Conservation (phyloP, 2,888 invertebrate species). For the Megalurothrips usitatus region DNA sequence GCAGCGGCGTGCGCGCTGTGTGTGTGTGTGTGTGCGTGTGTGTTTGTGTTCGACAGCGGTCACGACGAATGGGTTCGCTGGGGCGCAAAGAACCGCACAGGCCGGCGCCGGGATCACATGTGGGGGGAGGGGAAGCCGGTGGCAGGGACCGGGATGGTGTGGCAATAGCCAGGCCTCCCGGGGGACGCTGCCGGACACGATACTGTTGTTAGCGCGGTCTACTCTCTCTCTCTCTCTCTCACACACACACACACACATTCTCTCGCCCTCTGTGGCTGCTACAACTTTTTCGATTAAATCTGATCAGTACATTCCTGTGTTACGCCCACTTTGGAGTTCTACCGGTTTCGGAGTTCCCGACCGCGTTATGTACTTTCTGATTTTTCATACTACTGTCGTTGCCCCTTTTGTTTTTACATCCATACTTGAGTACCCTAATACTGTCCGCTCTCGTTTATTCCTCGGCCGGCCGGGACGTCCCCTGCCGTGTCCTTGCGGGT, state of each 20-base stretch:
- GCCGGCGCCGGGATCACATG: background rate
- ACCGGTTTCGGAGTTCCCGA: too few relatives aligned
- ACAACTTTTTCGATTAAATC: slow-evolving; percentile 24
- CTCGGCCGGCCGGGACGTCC: too few relatives aligned
- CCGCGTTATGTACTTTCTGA: too few relatives aligned
- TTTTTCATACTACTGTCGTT: too few relatives aligned
- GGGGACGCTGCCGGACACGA: background rate
- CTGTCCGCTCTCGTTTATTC: too few relatives aligned
- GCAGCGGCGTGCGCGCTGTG: background rate
- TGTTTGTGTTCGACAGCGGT: slow-evolving; percentile 4
- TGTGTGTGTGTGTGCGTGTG: background rate
- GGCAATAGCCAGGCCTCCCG: background rate
- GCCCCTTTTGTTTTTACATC: too few relatives aligned
- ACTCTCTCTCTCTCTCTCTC: too few relatives aligned
- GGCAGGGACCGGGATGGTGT: background rate
- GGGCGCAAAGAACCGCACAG: slow-evolving; percentile 17
- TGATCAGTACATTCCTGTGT: slow-evolving; percentile 8
- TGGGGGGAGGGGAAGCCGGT: background rate
- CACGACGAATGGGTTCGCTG: slow-evolving; percentile 12
- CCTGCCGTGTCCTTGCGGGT: too few relatives aligned
- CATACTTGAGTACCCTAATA: too few relatives aligned
- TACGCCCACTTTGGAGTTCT: too few relatives aligned
- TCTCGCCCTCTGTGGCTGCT: background rate
- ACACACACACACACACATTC: too few relatives aligned
- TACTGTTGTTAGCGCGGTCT: slow-evolving; percentile 6